A percentile compares a stretch with the other conserved stretches of the same genome.
phyloP scores from a whole-genome alignment of 1,140 invertebrate species.

The Daktulosphaira vitifoliae region DNA sequence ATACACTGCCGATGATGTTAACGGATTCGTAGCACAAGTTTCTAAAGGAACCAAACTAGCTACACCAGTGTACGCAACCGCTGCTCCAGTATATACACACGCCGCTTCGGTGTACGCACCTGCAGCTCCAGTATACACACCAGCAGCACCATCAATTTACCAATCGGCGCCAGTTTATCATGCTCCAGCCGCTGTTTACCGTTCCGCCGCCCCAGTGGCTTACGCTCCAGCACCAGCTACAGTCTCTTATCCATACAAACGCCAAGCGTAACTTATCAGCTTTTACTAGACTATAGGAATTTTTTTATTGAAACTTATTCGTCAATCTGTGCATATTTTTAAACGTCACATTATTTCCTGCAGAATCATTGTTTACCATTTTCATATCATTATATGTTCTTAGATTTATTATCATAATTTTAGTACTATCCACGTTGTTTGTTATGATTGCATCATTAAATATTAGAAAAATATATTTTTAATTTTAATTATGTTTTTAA shows the following conservation, averaged over 20 bases:
- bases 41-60: constrained; percentile 1
- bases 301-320: no score
- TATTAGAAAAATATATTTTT: no score
- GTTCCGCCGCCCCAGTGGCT: constrained; percentile 4
- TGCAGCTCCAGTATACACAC: constrained; percentile 47
- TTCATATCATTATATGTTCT: no score
- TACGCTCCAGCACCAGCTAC: constrained; percentile 2
- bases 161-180: neutral
- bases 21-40: constrained; percentile 48
- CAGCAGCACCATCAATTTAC: constrained; percentile 38
- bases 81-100: constrained; percentile 5
- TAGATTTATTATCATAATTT: no score
- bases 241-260: constrained; percentile 25
- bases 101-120: constrained; percentile 37
- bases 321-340: no score
- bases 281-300: no score
- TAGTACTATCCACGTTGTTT: no score
- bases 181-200: constrained; percentile 21
- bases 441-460: no score
- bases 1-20: constrained; percentile 53
- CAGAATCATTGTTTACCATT: no score
- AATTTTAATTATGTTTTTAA: no score
- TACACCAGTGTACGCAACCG: constrained; percentile 26
- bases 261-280: neutral
- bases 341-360: no score